Evolutionary conservation across 2,888 invertebrate species (phyloP), one percentile per base, ranked within the genome.

Genomic region (Ischnura elegans): DNA sequence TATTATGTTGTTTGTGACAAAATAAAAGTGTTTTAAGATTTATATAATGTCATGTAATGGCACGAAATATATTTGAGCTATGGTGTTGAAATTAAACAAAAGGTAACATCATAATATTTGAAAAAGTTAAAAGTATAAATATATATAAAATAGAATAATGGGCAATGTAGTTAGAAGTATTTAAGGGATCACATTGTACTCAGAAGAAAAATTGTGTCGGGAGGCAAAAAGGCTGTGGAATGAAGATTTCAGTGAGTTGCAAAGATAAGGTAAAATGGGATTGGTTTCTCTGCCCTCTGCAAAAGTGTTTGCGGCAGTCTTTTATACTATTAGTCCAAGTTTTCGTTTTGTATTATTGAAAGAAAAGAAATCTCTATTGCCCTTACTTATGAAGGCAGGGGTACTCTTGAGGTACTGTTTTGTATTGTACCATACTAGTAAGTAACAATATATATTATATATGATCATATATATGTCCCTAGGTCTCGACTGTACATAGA

Each of bases 281-380:
- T 90, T 90, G 90, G 90, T 90, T 90, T 90, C 90, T 90, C 90
- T 90, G 90, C 90, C 90, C 90, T 90, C 61, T 61, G 61, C 55
- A 90, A 90, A 90, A 90, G 90, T 90, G 61, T 90, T 90, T 90
- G 90, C 61, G 94, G 93, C 94, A 94, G 94, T 94, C 94, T 94
- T 94, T 94, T 94, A 94, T 94, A 94, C 94, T 94, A 94, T 93
- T 94, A 94, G 93, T 94, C 94, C 94, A 94, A 94, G 94, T 55
- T 94, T 94, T 94, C 94, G 94, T 94, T 94, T 94, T 94, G 94
- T 94, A 94, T 94, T 94, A 94, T 94, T 94, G 86, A 94, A 51
- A 94, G 87, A 94, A 94, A 94, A 87, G 76, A 94, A 94, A 90
- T 90, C 90, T 90, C 90, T 90, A 90, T 90, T 90, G 90, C 90